Conservation (phyloP, 2,888 invertebrate genomes). For the Ormyrus rosae region DNA sequence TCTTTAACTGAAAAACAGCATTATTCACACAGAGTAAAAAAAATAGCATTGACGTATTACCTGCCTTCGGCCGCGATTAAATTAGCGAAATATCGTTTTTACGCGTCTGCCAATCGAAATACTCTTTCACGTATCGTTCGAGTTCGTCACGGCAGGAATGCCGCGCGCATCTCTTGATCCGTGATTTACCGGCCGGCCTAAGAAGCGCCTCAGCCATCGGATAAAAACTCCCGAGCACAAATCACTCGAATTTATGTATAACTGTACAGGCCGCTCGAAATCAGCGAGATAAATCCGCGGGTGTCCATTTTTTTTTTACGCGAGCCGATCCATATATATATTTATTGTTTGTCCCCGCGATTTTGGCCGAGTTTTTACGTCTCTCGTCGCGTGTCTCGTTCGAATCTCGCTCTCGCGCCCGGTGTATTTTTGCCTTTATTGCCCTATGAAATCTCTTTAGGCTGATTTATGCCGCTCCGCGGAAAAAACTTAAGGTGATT, state of each 20-base stretch:
- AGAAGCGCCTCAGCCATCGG: not conserved
- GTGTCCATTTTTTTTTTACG: constrained; percentile 12
- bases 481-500: constrained; percentile 1
- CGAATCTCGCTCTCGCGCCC: constrained; percentile 11
- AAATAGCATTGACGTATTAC: too few species aligned
- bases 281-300: constrained; percentile 20
- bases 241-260: constrained; percentile 24
- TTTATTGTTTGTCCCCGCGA: constrained; percentile 30
- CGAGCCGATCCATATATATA: constrained; percentile 30
- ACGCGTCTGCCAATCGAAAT: too few species aligned
- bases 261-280: constrained; percentile 8
- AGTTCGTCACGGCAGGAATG: too few species aligned
- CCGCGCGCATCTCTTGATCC: constrained; percentile 2
- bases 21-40: too few species aligned
- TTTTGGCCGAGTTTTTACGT: constrained; percentile 18
- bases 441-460: constrained; percentile 10
- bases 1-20: too few species aligned
- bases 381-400: constrained; percentile 33
- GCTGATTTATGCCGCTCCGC: constrained; percentile 5
- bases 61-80: too few species aligned
- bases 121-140: too few species aligned
- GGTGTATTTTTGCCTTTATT: constrained; percentile 27
- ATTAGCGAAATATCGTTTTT: too few species aligned
- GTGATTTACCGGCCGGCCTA: constrained; percentile 25
- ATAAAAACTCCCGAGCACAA: constrained; percentile 4